These are phyloP conservation scores for Ennomos fuscantarius DNA, from an alignment of 2,888 invertebrate genomes.

Conservation along the genomic window DNA sequence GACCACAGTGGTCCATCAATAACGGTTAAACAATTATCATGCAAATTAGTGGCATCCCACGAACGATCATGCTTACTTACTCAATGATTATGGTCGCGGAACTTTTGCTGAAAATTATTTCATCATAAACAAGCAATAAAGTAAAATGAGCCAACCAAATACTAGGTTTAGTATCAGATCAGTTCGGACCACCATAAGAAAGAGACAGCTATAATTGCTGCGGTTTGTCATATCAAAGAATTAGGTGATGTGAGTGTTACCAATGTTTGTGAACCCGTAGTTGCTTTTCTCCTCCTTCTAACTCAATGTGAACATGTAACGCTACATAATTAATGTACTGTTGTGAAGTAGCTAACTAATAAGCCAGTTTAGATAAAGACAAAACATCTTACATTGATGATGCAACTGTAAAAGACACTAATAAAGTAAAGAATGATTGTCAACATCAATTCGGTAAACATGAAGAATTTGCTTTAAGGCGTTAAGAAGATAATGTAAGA, in stretches of 20 bases:
- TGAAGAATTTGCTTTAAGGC: slow-evolving; percentile 37
- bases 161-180: slow-evolving; percentile 17
- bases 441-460: slow-evolving; percentile 29
- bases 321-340: slow-evolving; percentile 16
- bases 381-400: slow-evolving; percentile 32
- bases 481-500: slow-evolving; percentile 42
- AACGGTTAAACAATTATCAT: too few relatives aligned
- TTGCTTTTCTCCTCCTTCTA: slow-evolving; percentile 50
- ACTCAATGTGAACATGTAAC: slow-evolving; percentile 22
- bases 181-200: slow-evolving; percentile 17
- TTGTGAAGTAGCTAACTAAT: slow-evolving; percentile 24
- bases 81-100: too few relatives aligned
- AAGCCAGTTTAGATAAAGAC: slow-evolving; percentile 27
- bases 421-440: slow-evolving; percentile 37
- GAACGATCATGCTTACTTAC: too few relatives aligned
- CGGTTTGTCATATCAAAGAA: slow-evolving; percentile 59
- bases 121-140: not conserved
- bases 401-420: slow-evolving; percentile 35
- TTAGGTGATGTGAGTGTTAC: slow-evolving; percentile 50
- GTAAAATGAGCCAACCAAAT: slow-evolving; percentile 11
- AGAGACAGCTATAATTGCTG: slow-evolving; percentile 36
- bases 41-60: too few relatives aligned
- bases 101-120: too few relatives aligned
- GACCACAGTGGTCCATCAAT: too few relatives aligned
- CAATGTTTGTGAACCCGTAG: slow-evolving; percentile 50